Conservation (phyloP, 2,797 vertebrate species). For the Hephaestus fuliginosus region DNA sequence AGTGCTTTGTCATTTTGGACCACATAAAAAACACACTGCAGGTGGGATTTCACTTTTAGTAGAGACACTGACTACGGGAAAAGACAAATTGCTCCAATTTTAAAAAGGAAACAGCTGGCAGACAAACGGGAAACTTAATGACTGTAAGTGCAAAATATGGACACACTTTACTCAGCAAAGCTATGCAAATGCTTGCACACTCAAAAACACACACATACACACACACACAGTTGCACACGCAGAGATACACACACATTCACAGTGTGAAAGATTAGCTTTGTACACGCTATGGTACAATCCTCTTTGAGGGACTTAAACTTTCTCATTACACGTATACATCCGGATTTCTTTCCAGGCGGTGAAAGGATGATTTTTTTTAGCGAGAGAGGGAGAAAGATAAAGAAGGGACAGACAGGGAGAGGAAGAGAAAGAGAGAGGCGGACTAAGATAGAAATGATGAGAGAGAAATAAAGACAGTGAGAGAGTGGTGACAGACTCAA, state of each 20-base stretch:
- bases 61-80: background rate
- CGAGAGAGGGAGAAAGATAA: conserved; percentile 10
- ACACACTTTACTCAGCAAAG: background rate
- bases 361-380: conserved; percentile 4
- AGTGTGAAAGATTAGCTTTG: conserved; percentile 34
- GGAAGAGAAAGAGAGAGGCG: background rate
- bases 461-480: background rate
- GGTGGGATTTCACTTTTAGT: background rate
- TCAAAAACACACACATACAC: background rate
- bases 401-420: background rate
- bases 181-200: conserved; percentile 29
- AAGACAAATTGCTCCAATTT: background rate
- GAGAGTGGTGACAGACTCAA: background rate
- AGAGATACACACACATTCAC: background rate
- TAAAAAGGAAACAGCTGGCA: background rate
- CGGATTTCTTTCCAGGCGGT: conserved; percentile 16
- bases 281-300: conserved; percentile 21
- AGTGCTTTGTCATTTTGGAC: too few species aligned
- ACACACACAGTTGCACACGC: background rate
- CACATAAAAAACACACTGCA: too few species aligned
- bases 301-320: conserved; percentile 48
- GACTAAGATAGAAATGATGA: background rate
- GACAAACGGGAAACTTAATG: background rate
- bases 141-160: conserved; percentile 16
- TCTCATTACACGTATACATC: conserved; percentile 46